A percentile compares a stretch with the other conserved stretches of the same genome.
These are phyloP conservation scores for Melopsittacus undulatus DNA, from an alignment of 2,797 vertebrate species.

Conservation along the genomic window DNA sequence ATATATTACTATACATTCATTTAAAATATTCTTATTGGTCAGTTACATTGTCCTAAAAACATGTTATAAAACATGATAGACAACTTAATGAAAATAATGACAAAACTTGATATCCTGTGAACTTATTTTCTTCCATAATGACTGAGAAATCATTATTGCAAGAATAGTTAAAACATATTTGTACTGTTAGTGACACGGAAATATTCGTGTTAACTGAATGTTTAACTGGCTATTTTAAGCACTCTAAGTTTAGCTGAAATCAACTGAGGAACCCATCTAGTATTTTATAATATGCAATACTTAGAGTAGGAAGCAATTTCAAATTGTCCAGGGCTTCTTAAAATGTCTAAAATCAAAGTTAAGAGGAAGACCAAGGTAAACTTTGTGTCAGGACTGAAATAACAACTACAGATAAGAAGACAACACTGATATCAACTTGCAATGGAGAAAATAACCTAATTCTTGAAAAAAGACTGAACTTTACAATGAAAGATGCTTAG, in stretches of 20 bases:
- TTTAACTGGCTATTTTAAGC: background rate
- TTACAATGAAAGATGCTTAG: background rate
- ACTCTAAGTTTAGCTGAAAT: background rate
- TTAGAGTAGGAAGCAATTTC: background rate
- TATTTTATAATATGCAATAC: background rate
- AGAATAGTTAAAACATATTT: background rate
- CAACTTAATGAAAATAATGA: background rate
- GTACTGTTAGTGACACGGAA: background rate
- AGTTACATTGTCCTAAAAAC: background rate
- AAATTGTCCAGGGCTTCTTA: background rate
- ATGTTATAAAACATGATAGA: background rate
- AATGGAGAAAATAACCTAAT: background rate
- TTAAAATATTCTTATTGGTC: background rate
- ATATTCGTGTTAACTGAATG: background rate
- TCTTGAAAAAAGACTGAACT: background rate
- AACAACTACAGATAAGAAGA: background rate
- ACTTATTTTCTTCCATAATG: background rate
- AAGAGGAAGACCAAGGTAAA: background rate
- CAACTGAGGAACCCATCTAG: background rate
- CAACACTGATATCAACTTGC: background rate
- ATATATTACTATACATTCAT: background rate
- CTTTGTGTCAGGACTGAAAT: background rate
- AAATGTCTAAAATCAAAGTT: background rate
- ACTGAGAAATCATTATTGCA: background rate
- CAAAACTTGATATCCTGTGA: background rate